phyloP scores from a whole-genome alignment of 2,113 vertebrate genomes.

The Chloebia gouldiae region DNA sequence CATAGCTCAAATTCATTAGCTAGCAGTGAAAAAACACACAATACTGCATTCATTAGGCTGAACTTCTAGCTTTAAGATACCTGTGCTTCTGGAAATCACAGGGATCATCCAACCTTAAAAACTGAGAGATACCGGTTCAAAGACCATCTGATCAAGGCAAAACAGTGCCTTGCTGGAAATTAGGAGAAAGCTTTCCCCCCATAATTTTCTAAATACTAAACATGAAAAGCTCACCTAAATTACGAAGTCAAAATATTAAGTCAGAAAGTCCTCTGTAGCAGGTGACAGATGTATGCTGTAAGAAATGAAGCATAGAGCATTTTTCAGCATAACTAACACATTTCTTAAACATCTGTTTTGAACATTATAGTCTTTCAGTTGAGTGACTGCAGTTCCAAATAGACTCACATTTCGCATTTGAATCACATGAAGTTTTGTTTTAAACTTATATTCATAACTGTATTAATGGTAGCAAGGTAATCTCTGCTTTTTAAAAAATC shows the following conservation, averaged over 20 bases:
- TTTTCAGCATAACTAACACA: background rate
- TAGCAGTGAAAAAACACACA: background rate
- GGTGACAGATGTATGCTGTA: background rate
- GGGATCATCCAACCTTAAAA: background rate
- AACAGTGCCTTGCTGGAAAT: background rate
- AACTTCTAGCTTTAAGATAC: background rate
- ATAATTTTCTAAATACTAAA: background rate
- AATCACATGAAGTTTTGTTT: rapidly evolving
- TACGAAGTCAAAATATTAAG: background rate
- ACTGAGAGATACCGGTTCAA: background rate
- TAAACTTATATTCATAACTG: background rate
- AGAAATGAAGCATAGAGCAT: background rate
- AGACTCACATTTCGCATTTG: background rate
- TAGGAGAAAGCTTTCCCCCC: background rate
- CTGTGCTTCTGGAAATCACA: background rate
- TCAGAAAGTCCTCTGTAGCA: background rate
- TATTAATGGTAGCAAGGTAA: background rate
- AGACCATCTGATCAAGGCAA: background rate
- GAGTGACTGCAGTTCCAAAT: background rate
- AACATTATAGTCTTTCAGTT: background rate
- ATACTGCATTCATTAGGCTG: background rate
- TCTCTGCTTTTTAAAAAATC: background rate
- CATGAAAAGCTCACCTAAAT: background rate
- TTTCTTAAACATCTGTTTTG: background rate
- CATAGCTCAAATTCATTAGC: background rate